Evolutionary conservation across 2,888 invertebrate species (phyloP).

Genomic region (Molorchus minor): DNA sequence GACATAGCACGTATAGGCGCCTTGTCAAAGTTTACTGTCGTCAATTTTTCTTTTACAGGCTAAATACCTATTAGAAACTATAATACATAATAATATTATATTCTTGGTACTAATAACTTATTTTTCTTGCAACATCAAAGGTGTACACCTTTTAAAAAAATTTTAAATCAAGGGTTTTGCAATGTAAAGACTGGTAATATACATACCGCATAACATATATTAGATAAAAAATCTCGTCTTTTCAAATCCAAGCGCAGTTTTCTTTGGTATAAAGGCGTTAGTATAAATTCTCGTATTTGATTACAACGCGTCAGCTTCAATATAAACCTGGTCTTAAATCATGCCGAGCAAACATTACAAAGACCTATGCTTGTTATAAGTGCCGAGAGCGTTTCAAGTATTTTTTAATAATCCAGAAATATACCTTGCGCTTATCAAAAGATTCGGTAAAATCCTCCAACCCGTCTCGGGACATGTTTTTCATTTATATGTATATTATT

Average conservation of each 20-base stretch:
- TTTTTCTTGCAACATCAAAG: too few species aligned
- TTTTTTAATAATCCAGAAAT: constrained; percentile 27
- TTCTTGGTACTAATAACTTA: too few species aligned
- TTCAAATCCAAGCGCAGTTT: constrained; percentile 7
- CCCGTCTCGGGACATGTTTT: constrained; percentile 9
- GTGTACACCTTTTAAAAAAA: too few species aligned
- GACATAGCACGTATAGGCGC: too few species aligned
- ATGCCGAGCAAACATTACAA: constrained; percentile 26
- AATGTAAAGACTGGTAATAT: too few species aligned
- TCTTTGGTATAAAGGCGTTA: constrained; percentile 17
- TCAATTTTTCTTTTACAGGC: too few species aligned
- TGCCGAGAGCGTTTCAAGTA: constrained; percentile 27
- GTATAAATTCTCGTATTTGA: constrained; percentile 30
- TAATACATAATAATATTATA: too few species aligned
- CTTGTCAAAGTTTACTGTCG: too few species aligned
- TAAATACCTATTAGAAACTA: too few species aligned
- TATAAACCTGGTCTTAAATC: constrained; percentile 29
- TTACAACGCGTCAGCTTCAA: constrained; percentile 29
- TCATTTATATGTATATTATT: constrained; percentile 4
- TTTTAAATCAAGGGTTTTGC: too few species aligned
- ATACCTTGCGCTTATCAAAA: constrained; percentile 21
- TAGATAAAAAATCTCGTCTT: constrained; percentile 3
- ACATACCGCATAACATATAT: too few species aligned
- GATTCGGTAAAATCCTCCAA: constrained; percentile 7
- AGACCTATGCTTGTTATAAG: constrained; percentile 31